Conservation (phyloP, 2,888 invertebrate genomes). For the Ophion costatus region DNA sequence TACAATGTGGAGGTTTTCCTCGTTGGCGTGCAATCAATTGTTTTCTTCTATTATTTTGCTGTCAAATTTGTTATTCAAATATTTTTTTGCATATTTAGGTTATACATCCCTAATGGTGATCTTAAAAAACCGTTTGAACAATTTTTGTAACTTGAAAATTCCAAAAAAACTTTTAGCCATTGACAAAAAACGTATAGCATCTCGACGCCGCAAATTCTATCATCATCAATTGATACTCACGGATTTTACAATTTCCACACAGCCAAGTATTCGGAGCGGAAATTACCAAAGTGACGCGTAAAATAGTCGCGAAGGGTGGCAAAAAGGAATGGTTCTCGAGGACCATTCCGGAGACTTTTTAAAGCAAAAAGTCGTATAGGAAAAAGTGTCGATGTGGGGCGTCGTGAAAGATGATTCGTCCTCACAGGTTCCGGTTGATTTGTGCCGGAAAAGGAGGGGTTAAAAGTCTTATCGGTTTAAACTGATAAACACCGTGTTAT, state of each 20-base stretch:
- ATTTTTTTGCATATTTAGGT: background rate
- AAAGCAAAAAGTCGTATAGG: constrained; percentile 3
- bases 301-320: background rate
- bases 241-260: background rate
- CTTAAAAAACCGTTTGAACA: background rate
- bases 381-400: background rate
- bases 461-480: background rate
- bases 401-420: constrained; percentile 17
- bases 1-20: background rate
- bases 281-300: background rate
- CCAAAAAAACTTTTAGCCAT: background rate
- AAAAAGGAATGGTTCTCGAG: constrained; percentile 7
- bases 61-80: too few relatives aligned
- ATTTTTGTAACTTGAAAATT: background rate
- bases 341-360: constrained; percentile 1
- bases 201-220: background rate
- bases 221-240: background rate
- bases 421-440: background rate
- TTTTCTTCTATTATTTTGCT: background rate
- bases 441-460: background rate
- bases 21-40: background rate
- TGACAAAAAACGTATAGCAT: background rate
- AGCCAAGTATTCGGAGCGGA: background rate
- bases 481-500: background rate
- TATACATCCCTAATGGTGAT: background rate